A percentile compares a stretch with the other conserved stretches of the same genome.
Evolutionary conservation across 2,797 vertebrate species (phyloP).

Genomic region (Lepus townsendii): DNA sequence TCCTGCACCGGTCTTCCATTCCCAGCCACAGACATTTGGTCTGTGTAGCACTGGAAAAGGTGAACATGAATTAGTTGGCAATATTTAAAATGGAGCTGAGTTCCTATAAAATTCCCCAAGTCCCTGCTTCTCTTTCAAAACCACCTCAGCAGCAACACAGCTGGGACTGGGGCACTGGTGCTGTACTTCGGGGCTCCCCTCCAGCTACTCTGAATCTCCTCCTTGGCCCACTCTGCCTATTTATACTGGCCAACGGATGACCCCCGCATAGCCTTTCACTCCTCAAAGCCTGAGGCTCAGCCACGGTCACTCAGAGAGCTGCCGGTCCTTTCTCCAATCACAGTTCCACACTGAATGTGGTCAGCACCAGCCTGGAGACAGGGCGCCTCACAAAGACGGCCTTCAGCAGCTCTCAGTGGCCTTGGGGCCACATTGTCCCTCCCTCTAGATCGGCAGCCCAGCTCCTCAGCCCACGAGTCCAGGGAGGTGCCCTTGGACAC

Average conservation of each 20-base stretch:
- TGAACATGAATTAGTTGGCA: background rate
- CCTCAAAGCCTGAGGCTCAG: background rate
- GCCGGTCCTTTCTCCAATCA: background rate
- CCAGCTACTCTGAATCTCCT: background rate
- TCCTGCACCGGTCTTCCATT: background rate
- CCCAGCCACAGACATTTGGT: background rate
- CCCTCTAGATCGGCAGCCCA: too few species aligned
- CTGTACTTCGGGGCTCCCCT: background rate
- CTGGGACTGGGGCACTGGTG: too few species aligned
- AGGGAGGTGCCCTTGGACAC: accelerated
- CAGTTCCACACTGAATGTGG: background rate
- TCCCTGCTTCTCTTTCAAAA: background rate
- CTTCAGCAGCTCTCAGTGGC: accelerated
- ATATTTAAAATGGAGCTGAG: background rate
- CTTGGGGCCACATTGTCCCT: background rate
- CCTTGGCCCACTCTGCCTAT: background rate
- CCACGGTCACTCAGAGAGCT: background rate
- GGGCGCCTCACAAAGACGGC: background rate
- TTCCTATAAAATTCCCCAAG: background rate
- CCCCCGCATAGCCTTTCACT: accelerated
- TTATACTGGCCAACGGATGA: background rate
- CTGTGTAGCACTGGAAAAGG: background rate
- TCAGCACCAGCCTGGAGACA: background rate
- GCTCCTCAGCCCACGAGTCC: background rate
- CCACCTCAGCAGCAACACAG: background rate